Conservation (phyloP, 2,888 invertebrate genomes). For the Aspidapion aeneum region DNA sequence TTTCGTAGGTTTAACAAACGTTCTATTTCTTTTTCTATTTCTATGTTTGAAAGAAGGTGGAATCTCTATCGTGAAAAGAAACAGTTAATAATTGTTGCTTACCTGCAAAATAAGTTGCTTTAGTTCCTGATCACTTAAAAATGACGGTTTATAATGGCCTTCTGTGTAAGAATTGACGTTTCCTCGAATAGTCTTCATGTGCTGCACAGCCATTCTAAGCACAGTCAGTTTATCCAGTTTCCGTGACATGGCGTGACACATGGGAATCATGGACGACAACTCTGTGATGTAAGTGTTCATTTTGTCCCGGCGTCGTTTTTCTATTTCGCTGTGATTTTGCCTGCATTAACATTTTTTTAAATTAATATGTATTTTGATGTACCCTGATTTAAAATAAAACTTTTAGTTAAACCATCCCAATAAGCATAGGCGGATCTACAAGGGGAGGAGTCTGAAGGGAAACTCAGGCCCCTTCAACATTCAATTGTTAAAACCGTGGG, state of each 20-base stretch:
- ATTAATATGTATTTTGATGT: too few species aligned
- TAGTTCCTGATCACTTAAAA: slow-evolving; percentile 81
- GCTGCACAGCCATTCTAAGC: slow-evolving; percentile 90
- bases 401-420: too few species aligned
- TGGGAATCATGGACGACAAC: slow-evolving; percentile 84
- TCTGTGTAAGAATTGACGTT: slow-evolving; percentile 71
- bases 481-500: too few species aligned
- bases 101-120: slow-evolving; percentile 80
- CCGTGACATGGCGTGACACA: slow-evolving; percentile 90
- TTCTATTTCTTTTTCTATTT: too few species aligned
- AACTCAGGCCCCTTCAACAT: too few species aligned
- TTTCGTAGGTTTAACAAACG: too few species aligned
- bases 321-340: slow-evolving; percentile 96
- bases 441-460: too few species aligned
- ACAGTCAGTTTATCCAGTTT: slow-evolving; percentile 92
- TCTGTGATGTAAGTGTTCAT: slow-evolving; percentile 96
- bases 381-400: too few species aligned
- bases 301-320: slow-evolving; percentile 90
- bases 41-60: too few species aligned
- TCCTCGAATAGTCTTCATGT: slow-evolving; percentile 74
- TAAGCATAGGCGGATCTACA: too few species aligned
- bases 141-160: slow-evolving; percentile 74
- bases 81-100: too few species aligned
- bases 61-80: too few species aligned
- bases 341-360: slow-evolving; percentile 58